phyloP scores from a whole-genome alignment of 2,113 vertebrate species.

The Hyperoodon ampullatus region DNA sequence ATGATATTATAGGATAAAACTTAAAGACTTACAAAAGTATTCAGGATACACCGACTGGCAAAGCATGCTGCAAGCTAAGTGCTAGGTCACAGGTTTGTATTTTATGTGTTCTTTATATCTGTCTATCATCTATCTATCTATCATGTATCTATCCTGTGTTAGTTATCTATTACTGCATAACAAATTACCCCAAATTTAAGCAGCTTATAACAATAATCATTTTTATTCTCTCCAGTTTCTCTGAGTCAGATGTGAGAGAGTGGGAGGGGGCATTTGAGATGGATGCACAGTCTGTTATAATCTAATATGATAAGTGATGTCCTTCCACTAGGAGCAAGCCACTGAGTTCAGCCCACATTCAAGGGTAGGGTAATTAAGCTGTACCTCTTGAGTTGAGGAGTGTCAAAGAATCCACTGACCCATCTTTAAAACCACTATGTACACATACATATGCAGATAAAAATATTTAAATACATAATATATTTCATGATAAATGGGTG shows the following conservation, averaged over 20 bases:
- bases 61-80: not conserved
- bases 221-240: not conserved
- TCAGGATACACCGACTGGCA: not conserved
- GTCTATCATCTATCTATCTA: not conserved
- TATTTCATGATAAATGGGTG: constrained; percentile 13
- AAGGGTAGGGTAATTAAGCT: not conserved
- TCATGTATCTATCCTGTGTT: not conserved
- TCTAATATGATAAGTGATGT: not conserved
- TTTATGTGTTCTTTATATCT: not conserved
- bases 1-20: not conserved
- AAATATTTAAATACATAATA: not conserved
- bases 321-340: not conserved
- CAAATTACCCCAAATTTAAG: not conserved
- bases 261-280: not conserved
- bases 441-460: not conserved
- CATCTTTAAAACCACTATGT: not conserved
- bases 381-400: not conserved
- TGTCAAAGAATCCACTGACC: not conserved
- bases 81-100: not conserved
- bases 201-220: not conserved
- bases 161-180: not conserved
- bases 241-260: not conserved
- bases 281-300: not conserved
- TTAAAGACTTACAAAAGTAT: not conserved
- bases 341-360: not conserved